Conservation (phyloP, 2,888 invertebrate species). For the Corbicula japonica region DNA sequence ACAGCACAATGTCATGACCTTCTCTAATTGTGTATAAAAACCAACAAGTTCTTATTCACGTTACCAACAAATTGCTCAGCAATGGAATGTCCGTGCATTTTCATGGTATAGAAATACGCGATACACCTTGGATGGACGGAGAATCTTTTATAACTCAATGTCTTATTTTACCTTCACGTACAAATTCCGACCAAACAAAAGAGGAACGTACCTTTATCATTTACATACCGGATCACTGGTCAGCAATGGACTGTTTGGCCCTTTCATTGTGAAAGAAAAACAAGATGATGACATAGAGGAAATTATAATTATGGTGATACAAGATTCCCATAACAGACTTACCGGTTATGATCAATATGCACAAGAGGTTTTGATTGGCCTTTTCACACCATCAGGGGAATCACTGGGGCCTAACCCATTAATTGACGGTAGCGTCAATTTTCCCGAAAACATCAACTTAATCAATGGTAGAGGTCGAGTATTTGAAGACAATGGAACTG, state of each 20-base stretch:
- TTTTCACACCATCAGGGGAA: conserved; percentile 12
- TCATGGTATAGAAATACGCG: conserved; percentile 74
- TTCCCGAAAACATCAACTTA: conserved; percentile 55
- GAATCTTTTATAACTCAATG: conserved; percentile 75
- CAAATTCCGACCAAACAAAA: conserved; percentile 54
- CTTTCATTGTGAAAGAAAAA: conserved; percentile 62
- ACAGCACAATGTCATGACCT: conserved; percentile 73
- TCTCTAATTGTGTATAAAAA: conserved; percentile 70
- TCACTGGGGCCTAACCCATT: not conserved
- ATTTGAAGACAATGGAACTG: conserved; percentile 10
- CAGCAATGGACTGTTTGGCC: conserved; percentile 65
- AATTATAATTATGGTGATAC: conserved; percentile 44
- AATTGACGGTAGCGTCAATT: conserved; percentile 34
- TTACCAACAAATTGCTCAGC: conserved; percentile 66
- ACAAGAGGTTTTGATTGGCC: conserved; percentile 1
- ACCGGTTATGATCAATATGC: conserved; percentile 1
- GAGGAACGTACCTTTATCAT: conserved; percentile 73
- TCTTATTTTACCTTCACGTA: conserved; percentile 72
- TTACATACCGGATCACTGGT: conserved; percentile 61
- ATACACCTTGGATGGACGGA: conserved; percentile 79
- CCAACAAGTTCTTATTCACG: conserved; percentile 66
- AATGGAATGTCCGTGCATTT: conserved; percentile 72
- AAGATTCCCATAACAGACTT: conserved; percentile 63
- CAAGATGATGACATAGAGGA: conserved; percentile 18
- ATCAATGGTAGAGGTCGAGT: conserved; percentile 72